Base-by-base conservation (phyloP, 2,797 vertebrate genomes). In the Eulemur rubriventer region DNA sequence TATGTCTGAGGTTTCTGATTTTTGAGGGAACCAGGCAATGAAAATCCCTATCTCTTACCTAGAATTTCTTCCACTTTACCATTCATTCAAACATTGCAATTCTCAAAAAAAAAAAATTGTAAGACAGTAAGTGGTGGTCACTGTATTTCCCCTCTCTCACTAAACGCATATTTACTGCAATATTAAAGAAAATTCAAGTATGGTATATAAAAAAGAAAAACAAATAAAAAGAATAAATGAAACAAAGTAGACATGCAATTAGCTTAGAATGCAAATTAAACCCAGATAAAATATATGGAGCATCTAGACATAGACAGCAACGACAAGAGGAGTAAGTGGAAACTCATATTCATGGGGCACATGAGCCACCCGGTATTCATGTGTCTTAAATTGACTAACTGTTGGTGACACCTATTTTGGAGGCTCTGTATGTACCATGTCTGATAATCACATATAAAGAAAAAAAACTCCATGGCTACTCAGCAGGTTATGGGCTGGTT, bases 241-340 rank as follows among this genome's bases (percentile, higher is more conserved):
- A 84, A 33, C 12, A 41, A 81, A 57, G 30, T 35, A 70, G 16
- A 61, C 5, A 46, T 7, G 10, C 7, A 63, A 33, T 1, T 78
- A 69, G 46, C 50, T 33, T 69, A 18, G 26, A 46, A 65, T 63
- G 30, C 6, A 35, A 46, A 35, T 22, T 38, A 63, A 91, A 50
- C 8, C 33, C 26, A 65, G 59, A 26, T 83, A 13, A 79, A 63
- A 41, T 46, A 43, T 1, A 3, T 5, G 35, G 17, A 52, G 4
- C 3, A 18, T 18, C 0, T 13, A 46, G 41, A 72, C 14, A 35
- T 17, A 55, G 1, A 63, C 0, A 69, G 33, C 2, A 9, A 30
- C 11, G 41, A 61, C 11, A 79, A 69, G 28, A 30, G 10, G 4
- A 18, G 20, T 2, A 78, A 52, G 22, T 52, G 28, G 22, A 63